A percentile compares a stretch with the other conserved stretches of the same genome.
phyloP scores from a whole-genome alignment of 2,113 vertebrate species.

The Pica pica region DNA sequence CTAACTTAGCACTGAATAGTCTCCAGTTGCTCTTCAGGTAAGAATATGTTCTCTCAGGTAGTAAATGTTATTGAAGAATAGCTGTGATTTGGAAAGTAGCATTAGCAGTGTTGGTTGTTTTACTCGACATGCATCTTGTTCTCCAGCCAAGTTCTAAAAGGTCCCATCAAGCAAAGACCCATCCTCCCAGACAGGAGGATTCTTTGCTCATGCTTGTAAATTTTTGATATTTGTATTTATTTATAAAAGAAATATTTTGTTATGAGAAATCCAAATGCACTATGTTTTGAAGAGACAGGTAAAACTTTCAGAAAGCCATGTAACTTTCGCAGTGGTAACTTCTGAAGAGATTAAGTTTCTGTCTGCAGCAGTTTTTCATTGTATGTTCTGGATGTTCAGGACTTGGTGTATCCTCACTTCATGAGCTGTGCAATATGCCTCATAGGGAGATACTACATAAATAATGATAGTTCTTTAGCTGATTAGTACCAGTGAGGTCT shows the following conservation, averaged over 20 bases:
- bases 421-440: neutral
- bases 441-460: neutral
- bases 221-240: neutral
- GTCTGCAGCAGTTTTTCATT: neutral
- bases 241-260: neutral
- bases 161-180: neutral
- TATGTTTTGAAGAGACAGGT: neutral
- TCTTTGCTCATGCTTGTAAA: neutral
- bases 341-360: neutral
- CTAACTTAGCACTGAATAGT: neutral
- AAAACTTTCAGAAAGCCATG: neutral
- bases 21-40: neutral
- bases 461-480: neutral
- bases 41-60: neutral
- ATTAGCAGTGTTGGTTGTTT: accelerated
- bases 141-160: neutral
- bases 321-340: neutral
- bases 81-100: neutral
- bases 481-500: neutral
- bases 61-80: neutral
- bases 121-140: accelerated
- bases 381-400: neutral
- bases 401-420: neutral
- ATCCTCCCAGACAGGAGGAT: neutral
- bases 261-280: neutral